Conservation (phyloP, 2,888 invertebrate genomes). For the Drosophila kanekoi region DNA sequence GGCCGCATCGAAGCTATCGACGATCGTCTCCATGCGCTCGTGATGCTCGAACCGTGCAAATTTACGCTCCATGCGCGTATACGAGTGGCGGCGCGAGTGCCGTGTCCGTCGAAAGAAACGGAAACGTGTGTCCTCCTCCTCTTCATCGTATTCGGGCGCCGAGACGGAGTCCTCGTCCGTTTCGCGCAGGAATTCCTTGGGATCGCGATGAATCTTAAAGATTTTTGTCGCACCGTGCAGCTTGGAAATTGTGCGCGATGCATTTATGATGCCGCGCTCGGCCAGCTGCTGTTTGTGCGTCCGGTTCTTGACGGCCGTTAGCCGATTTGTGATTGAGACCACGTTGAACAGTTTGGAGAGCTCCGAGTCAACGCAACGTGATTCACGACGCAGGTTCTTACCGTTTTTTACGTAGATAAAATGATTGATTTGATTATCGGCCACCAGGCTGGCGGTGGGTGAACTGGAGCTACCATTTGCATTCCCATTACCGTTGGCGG, state of each 20-base stretch:
- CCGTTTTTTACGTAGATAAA: conserved; percentile 75
- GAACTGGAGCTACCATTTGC: conserved; percentile 53
- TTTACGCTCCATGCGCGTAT: conserved; percentile 67
- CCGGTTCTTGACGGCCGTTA: conserved; percentile 58
- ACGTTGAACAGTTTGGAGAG: conserved; percentile 82
- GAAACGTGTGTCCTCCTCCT: conserved; percentile 79
- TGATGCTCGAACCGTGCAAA: conserved; percentile 79
- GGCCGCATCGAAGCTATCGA: conserved; percentile 82
- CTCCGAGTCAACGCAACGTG: conserved; percentile 82
- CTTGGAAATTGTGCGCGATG: conserved; percentile 81
- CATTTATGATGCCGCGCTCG: conserved; percentile 75
- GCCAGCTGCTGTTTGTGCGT: conserved; percentile 57
- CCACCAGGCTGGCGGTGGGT: conserved; percentile 58
- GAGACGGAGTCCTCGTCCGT: conserved; percentile 82
- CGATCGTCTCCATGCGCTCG: conserved; percentile 83
- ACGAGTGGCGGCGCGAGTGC: conserved; percentile 49
- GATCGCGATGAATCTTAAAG: conserved; percentile 81
- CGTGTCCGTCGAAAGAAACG: conserved; percentile 76
- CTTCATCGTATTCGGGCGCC: conserved; percentile 81
- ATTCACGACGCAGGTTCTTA: conserved; percentile 75
- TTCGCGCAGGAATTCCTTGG: conserved; percentile 81
- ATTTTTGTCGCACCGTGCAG: conserved; percentile 73
- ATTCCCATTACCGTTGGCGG: conserved; percentile 48
- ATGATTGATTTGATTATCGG: conserved; percentile 75
- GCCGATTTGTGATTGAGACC: conserved; percentile 79